Evolutionary conservation across 2,113 vertebrate genomes (phyloP), one percentile per base, ranked within the genome.

Genomic region (Gadus macrocephalus): DNA sequence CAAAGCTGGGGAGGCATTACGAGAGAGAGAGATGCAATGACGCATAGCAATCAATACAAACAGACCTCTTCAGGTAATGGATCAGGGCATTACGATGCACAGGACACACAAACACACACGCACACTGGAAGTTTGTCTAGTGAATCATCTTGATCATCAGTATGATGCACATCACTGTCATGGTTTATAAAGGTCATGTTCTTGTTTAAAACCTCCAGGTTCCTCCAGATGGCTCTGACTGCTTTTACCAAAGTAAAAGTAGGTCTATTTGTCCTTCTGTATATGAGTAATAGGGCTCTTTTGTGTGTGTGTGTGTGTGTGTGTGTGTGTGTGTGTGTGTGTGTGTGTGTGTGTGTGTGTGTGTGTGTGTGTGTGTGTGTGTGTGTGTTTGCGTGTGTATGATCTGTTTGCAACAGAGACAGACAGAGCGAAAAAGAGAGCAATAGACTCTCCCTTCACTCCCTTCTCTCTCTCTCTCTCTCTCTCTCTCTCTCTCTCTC

Each of bases 101-200:
- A 9, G 14, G 9, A 58, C 55, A 58, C 16, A 58, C 55, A 56
- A 9, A 56, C 55, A 69, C 66, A 56, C 17, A 55, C 69, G 72
- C 69, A 63, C 61, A 66, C 61, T 42, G 72, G 68, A 58, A 27
- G 53, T 77, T 66, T 73, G 70, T 80, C 25, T 78, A 70, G 76
- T 84, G 62, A 66, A 76, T 69, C 22, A 2, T 59, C 71, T 73
- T 67, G 62, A 62, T 77, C 67, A 75, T 49, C 42, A 49, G 78
- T 75, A 81, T 83, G 78, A 69, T 78, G 71, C 73, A 28, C 2
- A 12, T 79, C 62, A 70, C 69, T 75, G 64, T 67, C 22, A 67
- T 2, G 42, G 14, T 71, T 49, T 70, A 75, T 73, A 72, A 63
- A n/a, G 55, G 68, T 15, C 58, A 62, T 14, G 42, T 49, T 49